A percentile compares a stretch with the other conserved stretches of the same genome.
Conservation (phyloP, 2,113 vertebrate species). For the Oreochromis niloticus region DNA sequence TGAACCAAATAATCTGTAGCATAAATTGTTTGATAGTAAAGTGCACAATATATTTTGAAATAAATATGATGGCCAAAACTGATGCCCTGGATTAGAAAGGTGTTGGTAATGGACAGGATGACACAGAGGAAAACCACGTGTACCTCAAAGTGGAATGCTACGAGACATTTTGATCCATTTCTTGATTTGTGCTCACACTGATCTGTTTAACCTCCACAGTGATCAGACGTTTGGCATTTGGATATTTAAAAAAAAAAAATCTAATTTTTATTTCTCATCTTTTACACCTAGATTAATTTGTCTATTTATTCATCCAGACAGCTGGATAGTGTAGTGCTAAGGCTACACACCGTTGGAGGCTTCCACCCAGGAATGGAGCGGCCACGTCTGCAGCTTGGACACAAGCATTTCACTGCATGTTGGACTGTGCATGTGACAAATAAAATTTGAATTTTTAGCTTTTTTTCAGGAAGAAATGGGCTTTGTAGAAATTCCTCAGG, state of each 20-base stretch:
- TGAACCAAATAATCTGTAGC: slow-evolving; percentile 4
- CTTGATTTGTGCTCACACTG: neutral
- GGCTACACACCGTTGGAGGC: neutral
- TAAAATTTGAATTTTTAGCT: rapidly evolving
- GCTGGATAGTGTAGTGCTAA: neutral
- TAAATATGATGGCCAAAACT: neutral
- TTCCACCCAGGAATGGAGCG: neutral
- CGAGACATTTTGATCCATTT: neutral
- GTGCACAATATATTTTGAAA: slow-evolving; percentile 18
- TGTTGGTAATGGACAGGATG: neutral
- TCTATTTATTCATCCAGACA: neutral
- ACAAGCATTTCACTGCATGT: neutral
- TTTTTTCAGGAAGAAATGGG: neutral
- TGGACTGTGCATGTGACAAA: neutral
- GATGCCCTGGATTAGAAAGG: neutral
- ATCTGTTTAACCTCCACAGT: neutral
- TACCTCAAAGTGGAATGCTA: neutral
- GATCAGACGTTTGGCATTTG: neutral
- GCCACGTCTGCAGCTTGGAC: neutral
- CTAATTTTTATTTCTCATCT: neutral
- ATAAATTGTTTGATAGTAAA: slow-evolving; percentile 7
- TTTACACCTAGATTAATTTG: neutral
- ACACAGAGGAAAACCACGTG: neutral
- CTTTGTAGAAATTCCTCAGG: neutral
- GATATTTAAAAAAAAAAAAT: rapidly evolving